Conservation (phyloP, 1,140 invertebrate species). For the Paraescarpia echinospica region DNA sequence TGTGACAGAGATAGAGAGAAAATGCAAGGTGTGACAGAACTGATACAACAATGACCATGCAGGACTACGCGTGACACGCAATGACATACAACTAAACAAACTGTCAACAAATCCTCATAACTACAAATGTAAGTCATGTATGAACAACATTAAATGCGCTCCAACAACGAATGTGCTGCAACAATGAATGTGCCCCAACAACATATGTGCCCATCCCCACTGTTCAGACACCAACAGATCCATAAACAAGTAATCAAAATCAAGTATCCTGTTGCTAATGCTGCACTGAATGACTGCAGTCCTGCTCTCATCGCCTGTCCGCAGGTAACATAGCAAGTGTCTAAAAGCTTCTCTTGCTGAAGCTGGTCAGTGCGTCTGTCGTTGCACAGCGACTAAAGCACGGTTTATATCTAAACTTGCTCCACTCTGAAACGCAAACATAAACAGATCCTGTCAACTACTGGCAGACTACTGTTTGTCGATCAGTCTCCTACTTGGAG, state of each 20-base stretch:
- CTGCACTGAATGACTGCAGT: neutral
- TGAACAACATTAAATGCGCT: neutral
- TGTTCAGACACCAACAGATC: neutral
- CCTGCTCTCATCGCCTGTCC: neutral
- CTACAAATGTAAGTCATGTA: neutral
- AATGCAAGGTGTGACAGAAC: neutral
- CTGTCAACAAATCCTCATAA: no score
- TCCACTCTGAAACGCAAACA: neutral
- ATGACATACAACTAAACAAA: no score
- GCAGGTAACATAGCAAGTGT: neutral
- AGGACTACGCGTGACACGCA: neutral
- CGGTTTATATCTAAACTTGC: neutral
- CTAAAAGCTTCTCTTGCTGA: neutral
- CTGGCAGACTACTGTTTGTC: neutral
- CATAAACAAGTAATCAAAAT: no score
- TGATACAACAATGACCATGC: neutral
- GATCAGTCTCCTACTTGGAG: neutral
- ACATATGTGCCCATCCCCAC: neutral
- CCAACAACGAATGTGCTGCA: neutral
- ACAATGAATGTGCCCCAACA: neutral
- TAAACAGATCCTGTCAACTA: neutral
- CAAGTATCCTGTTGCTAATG: neutral
- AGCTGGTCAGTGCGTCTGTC: neutral
- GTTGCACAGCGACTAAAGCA: conserved; percentile 36
- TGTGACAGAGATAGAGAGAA: no score